Percentiles rank a stretch among this genome's conserved stretches.
These are phyloP conservation scores for Eutolmus rufibarbis DNA, from an alignment of 2,888 invertebrate genomes.

Conservation along the genomic window DNA sequence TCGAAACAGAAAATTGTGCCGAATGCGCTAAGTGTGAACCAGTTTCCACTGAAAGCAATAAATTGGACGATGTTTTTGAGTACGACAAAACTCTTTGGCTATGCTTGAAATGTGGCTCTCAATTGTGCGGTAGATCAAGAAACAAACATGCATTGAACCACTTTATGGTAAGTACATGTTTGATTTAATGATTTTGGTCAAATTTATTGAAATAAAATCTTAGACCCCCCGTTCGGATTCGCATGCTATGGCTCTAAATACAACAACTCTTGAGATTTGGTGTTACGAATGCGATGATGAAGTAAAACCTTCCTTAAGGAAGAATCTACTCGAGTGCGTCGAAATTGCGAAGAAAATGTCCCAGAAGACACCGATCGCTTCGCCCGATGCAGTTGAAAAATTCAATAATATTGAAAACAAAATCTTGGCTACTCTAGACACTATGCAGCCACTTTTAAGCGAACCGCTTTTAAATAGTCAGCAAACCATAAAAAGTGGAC, in stretches of 20 bases:
- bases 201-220: background rate
- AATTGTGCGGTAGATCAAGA: conserved; percentile 74
- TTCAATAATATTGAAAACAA: conserved; percentile 55
- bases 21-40: conserved; percentile 67
- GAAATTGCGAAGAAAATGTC: conserved; percentile 74
- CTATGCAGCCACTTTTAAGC: conserved; percentile 34
- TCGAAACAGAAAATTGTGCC: conserved; percentile 66
- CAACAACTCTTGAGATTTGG: conserved; percentile 75
- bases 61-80: conserved; percentile 57
- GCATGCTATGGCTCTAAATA: conserved; percentile 77
- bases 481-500: conserved; percentile 29
- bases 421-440: conserved; percentile 52
- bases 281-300: conserved; percentile 81
- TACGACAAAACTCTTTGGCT: conserved; percentile 72
- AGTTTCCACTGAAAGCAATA: conserved; percentile 58
- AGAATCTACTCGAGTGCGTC: conserved; percentile 77
- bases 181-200: background rate
- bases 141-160: conserved; percentile 79
- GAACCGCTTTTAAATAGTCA: conserved; percentile 33
- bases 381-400: conserved; percentile 28
- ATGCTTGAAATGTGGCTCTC: conserved; percentile 82
- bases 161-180: conserved; percentile 63
- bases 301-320: conserved; percentile 68
- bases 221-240: conserved; percentile 76
- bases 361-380: conserved; percentile 53